Percentiles rank a stretch among this genome's conserved stretches.
Evolutionary conservation across 2,888 invertebrate species (phyloP).

Genomic region (Tenthredo scrophulariae): DNA sequence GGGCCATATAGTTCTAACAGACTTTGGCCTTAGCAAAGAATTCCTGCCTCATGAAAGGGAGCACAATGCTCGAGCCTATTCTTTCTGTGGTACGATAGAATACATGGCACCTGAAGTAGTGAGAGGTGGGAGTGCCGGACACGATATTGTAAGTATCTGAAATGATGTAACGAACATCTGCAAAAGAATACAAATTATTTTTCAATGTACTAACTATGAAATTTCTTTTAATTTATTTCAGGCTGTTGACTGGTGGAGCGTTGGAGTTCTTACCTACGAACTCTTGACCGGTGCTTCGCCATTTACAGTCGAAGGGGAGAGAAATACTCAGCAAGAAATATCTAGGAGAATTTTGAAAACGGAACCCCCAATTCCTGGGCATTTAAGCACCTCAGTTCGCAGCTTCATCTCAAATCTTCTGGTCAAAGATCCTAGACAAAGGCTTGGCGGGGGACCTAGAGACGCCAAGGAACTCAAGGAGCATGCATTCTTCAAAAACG

Average conservation of each 20-base stretch:
- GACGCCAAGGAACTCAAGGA: slow-evolving; percentile 95
- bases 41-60: slow-evolving; percentile 86
- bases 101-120: slow-evolving; percentile 97
- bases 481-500: slow-evolving; percentile 91
- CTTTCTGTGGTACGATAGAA: slow-evolving; percentile 98
- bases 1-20: slow-evolving; percentile 97
- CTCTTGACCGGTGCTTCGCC: slow-evolving; percentile 97
- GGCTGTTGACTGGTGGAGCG: slow-evolving; percentile 99
- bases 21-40: slow-evolving; percentile 98
- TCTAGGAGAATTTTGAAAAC: slow-evolving; percentile 93
- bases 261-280: slow-evolving; percentile 97
- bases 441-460: slow-evolving; percentile 91
- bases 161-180: background rate
- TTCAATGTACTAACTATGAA: background rate
- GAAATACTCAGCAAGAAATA: slow-evolving; percentile 96
- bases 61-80: slow-evolving; percentile 91
- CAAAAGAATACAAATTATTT: background rate
- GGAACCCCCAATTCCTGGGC: slow-evolving; percentile 93
- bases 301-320: slow-evolving; percentile 97
- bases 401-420: slow-evolving; percentile 91
- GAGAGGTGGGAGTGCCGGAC: slow-evolving; percentile 92
- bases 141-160: slow-evolving; percentile 92
- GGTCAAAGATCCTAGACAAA: slow-evolving; percentile 92
- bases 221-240: slow-evolving; percentile 77
- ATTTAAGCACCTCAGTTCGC: slow-evolving; percentile 86